Conservation (phyloP, 2,797 vertebrate genomes). For the Tapirus indicus region DNA sequence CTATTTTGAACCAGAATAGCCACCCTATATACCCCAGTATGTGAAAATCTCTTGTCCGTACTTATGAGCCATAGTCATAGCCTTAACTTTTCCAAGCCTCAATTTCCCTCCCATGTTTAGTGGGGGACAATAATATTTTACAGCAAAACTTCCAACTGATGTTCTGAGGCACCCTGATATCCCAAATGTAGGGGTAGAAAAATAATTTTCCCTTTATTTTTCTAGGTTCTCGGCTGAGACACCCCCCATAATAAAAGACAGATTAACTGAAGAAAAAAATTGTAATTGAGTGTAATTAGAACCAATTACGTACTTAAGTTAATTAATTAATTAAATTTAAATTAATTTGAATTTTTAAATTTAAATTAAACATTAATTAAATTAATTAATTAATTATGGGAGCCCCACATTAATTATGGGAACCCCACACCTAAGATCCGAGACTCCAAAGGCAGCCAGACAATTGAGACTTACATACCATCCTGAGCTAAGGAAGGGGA, state of each 20-base stretch:
- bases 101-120: neutral
- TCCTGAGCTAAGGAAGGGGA: neutral
- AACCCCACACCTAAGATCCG: neutral
- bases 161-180: neutral
- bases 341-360: neutral
- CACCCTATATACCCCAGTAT: no score
- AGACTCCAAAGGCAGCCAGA: neutral
- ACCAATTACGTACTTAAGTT: neutral
- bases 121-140: neutral
- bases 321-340: neutral
- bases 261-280: neutral
- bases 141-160: neutral
- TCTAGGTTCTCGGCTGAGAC: neutral
- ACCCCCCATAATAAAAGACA: neutral
- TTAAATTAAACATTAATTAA: neutral
- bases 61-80: neutral
- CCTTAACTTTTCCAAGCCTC: neutral
- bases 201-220: neutral
- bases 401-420: neutral
- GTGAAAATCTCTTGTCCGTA: no score
- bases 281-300: neutral
- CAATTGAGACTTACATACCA: neutral
- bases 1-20: no score
- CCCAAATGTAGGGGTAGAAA: neutral
- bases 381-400: constrained; percentile 13